phyloP scores from a whole-genome alignment of 2,888 invertebrate genomes.

The Lissocephala sabroskyi region DNA sequence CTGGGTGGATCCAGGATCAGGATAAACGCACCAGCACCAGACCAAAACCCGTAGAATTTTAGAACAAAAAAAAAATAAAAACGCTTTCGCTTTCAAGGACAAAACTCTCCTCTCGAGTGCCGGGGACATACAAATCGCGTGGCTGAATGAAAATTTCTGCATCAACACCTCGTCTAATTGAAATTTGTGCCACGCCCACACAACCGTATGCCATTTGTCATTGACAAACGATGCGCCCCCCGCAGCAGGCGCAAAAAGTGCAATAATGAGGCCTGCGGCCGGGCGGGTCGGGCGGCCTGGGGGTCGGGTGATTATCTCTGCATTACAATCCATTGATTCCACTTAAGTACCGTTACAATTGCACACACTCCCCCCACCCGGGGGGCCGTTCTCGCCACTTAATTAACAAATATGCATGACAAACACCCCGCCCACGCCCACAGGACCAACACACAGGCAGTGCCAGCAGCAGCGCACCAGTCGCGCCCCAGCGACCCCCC shows the following conservation, averaged over 20 bases:
- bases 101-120: conserved; percentile 13
- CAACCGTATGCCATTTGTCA: conserved; percentile 54
- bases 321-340: conserved; percentile 66
- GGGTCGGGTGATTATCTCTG: conserved; percentile 63
- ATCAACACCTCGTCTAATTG: conserved; percentile 62
- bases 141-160: conserved; percentile 31
- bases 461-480: conserved; percentile 19
- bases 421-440: conserved; percentile 44
- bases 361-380: conserved; percentile 26
- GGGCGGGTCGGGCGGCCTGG: conserved; percentile 27
- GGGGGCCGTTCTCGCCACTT: too few species aligned
- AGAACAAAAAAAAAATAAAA: conserved; percentile 27
- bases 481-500: neutral
- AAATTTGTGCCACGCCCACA: conserved; percentile 37
- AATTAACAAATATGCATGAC: conserved; percentile 65
- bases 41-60: neutral
- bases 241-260: too few species aligned
- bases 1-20: conserved; percentile 38
- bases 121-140: conserved; percentile 20
- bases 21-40: neutral
- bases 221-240: conserved; percentile 47
- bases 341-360: conserved; percentile 61
- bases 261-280: too few species aligned
- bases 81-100: conserved; percentile 47
- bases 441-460: neutral